These are phyloP conservation scores for Picus viridis DNA, from an alignment of 2,797 vertebrate species.

Conservation along the genomic window DNA sequence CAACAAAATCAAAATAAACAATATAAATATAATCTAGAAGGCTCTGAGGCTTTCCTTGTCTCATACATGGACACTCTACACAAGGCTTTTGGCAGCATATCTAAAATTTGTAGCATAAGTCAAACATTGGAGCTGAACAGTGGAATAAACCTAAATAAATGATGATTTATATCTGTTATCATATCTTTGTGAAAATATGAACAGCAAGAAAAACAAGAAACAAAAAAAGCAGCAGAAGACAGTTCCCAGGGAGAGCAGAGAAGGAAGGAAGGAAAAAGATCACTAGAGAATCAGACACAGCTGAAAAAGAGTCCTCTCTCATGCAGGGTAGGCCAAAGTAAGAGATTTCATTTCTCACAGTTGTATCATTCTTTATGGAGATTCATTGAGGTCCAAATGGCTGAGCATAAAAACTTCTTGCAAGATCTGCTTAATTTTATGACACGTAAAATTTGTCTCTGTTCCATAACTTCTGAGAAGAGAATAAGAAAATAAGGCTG, in stretches of 20 bases:
- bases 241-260: neutral
- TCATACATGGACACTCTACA: fast-evolving
- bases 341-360: neutral
- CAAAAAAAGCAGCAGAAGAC: neutral
- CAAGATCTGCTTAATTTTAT: neutral
- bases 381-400: neutral
- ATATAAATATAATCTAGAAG: neutral
- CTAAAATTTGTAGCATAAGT: neutral
- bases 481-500: neutral
- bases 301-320: neutral
- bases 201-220: neutral
- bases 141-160: neutral
- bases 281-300: neutral
- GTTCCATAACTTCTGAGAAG: neutral
- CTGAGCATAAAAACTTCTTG: neutral
- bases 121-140: neutral
- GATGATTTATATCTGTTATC: neutral
- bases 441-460: neutral
- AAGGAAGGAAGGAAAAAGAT: neutral
- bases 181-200: neutral
- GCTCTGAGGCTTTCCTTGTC: neutral
- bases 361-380: neutral
- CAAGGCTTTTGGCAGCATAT: neutral
- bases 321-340: neutral
- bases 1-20: neutral